phyloP scores from a whole-genome alignment of 2,888 invertebrate species.

The Arctia plantaginis region DNA sequence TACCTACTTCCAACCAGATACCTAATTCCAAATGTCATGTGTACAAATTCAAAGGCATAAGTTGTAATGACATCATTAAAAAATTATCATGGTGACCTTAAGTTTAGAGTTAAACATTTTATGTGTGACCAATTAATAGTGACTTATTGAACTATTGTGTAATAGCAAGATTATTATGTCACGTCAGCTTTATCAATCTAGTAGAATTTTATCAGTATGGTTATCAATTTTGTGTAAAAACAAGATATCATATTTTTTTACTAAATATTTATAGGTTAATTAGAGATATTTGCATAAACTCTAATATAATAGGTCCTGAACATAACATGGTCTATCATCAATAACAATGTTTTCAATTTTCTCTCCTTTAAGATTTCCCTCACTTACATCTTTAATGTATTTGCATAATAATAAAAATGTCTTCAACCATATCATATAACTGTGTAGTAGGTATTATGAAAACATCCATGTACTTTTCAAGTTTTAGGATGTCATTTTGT shows the following conservation, averaged over 20 bases:
- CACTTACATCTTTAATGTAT: too few relatives aligned
- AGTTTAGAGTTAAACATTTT: not conserved
- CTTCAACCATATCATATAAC: too few relatives aligned
- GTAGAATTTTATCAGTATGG: not conserved
- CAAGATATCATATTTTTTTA: not conserved
- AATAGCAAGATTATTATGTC: constrained; percentile 4
- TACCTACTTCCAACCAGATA: too few relatives aligned
- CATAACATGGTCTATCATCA: too few relatives aligned
- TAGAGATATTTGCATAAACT: not conserved
- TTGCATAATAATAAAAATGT: too few relatives aligned
- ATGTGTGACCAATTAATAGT: not conserved
- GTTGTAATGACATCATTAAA: not conserved
- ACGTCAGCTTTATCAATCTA: not conserved
- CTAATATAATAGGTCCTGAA: too few relatives aligned
- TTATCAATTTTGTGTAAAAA: constrained; percentile 4
- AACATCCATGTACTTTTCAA: too few relatives aligned
- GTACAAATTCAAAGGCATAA: not conserved
- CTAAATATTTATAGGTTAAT: not conserved
- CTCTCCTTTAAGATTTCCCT: too few relatives aligned
- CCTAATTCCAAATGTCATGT: not conserved
- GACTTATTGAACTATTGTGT: constrained; percentile 2
- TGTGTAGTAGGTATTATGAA: too few relatives aligned
- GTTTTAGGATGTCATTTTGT: too few relatives aligned
- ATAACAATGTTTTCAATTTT: too few relatives aligned
- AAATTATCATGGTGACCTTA: constrained; percentile 2